phyloP scores from a whole-genome alignment of 2,113 vertebrate species.

The Ardeotis arabs region DNA sequence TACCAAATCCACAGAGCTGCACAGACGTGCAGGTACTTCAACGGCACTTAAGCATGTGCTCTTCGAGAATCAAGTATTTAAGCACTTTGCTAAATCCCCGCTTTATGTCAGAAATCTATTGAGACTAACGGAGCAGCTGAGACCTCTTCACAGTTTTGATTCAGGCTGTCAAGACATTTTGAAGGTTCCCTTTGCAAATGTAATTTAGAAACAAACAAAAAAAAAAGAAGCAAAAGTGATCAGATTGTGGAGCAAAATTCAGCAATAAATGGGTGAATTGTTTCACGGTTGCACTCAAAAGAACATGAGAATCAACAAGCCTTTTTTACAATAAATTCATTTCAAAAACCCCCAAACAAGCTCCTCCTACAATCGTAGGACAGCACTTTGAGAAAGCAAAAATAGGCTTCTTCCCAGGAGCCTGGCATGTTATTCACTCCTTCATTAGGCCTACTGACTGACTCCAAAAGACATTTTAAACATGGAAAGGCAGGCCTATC shows the following conservation, averaged over 20 bases:
- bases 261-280: neutral
- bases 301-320: neutral
- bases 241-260: neutral
- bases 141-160: slow-evolving; percentile 45
- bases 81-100: neutral
- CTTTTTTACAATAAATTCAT: neutral
- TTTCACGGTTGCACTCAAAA: neutral
- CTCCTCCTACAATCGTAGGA: neutral
- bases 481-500: neutral
- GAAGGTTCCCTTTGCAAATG: neutral
- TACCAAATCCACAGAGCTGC: neutral
- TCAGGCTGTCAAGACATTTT: slow-evolving; percentile 23
- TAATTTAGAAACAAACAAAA: neutral
- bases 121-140: slow-evolving; percentile 55
- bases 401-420: neutral
- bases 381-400: neutral
- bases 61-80: neutral
- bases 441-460: neutral
- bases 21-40: neutral
- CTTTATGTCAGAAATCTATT: neutral
- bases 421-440: neutral
- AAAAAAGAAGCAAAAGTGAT: neutral
- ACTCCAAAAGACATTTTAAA: neutral
- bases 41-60: neutral
- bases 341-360: neutral